Base-by-base conservation (phyloP, 2,888 invertebrate species). In the Pocota personata region DNA sequence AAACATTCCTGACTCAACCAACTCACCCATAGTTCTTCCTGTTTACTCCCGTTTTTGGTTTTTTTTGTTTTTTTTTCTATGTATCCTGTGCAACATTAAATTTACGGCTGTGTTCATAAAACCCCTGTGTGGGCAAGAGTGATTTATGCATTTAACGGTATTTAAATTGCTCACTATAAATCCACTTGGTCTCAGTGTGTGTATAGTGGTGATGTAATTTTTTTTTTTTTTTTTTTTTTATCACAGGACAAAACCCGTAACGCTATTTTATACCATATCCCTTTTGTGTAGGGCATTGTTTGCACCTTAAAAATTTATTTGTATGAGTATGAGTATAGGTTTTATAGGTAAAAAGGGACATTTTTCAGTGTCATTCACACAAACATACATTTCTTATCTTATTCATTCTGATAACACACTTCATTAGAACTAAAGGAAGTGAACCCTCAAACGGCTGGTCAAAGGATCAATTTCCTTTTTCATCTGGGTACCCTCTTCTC, bases 401-500 rank as follows among this genome's bases (percentile, higher is more conserved):
- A 75, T 79, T 67, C 62, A 66, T 73, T 78, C 77, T 72, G 79
- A 86, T 82, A 86, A 50, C 84, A 86, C 80, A 86, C 80, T 86
- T 86, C 84, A 86, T 86, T 86, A 86, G 80, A 66, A 66, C 50
- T 64, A 58, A 82, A 76, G 84, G 84, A 84, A 84, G 80, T 80
- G 76, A 76, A 82, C 76, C 80, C 80, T 60, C 84, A 80, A 86
- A 86, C 80, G 84, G 82, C 80, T 86, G 84, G 84, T 86, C 84
- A 86, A 86, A 80, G 84, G 84, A 80, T 82, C 84, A 79, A 64
- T 79, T 84, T 79, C 64, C 79, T 57, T 55, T 72, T 60, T 48
- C 35, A n/a, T 57, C n/a, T n/a, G n/a, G n/a, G n/a, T 35, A 3
- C 12, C 24, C 5, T 14, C 14, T 1, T 21, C 21, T 14, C 8